Conservation (phyloP, 1,140 invertebrate species). For the Drosophila grimshawi region DNA sequence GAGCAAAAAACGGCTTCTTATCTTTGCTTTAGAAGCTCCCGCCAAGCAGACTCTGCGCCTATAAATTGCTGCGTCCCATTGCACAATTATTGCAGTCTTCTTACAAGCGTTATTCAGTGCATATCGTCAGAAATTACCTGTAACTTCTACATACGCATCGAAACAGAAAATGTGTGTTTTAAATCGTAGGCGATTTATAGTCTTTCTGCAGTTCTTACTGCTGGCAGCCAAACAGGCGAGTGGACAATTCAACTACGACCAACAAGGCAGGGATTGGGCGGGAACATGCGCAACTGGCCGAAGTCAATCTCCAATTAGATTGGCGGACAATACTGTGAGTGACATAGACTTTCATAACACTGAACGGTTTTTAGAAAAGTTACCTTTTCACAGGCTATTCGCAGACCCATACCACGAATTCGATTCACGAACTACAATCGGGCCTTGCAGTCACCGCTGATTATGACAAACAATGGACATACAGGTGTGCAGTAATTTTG, state of each 20-base stretch:
- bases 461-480: constrained; percentile 63
- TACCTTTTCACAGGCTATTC: constrained; percentile 9
- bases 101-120: constrained; percentile 36
- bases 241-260: constrained; percentile 66
- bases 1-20: constrained; percentile 13
- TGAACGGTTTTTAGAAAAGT: neutral
- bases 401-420: constrained; percentile 33
- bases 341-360: neutral
- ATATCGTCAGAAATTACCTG: constrained; percentile 20
- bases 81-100: constrained; percentile 42
- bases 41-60: constrained; percentile 18
- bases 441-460: constrained; percentile 43
- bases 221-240: constrained; percentile 35
- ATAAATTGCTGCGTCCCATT: constrained; percentile 55
- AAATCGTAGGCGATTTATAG: constrained; percentile 2
- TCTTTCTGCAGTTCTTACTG: constrained; percentile 15
- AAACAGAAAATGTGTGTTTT: constrained; percentile 24
- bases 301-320: constrained; percentile 55
- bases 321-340: constrained; percentile 40
- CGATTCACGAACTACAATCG: constrained; percentile 56
- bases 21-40: constrained; percentile 36
- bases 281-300: constrained; percentile 48
- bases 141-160: neutral
- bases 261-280: constrained; percentile 65
- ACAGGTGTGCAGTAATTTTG: constrained; percentile 39